Conservation (phyloP, 2,113 vertebrate genomes). For the Triplophysa dalaica region DNA sequence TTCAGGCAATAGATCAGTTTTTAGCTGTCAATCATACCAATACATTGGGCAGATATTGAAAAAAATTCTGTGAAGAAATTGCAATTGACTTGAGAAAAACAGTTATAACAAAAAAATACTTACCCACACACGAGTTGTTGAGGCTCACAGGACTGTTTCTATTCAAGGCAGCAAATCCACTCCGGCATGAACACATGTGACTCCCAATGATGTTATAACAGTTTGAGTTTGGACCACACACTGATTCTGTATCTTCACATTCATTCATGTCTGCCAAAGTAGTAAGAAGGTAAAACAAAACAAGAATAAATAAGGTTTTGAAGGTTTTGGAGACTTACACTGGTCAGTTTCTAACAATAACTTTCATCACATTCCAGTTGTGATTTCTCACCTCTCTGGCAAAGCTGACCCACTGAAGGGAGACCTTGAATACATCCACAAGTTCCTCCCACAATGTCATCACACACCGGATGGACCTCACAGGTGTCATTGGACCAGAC, state of each 20-base stretch:
- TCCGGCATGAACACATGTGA: conserved; percentile 55
- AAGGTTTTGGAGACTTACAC: not conserved
- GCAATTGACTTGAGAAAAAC: not conserved
- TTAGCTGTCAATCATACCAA: conserved; percentile 2
- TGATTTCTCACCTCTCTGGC: conserved; percentile 39
- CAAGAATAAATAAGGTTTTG: not conserved
- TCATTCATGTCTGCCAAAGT: conserved; percentile 13
- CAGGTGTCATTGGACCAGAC: conserved; percentile 56
- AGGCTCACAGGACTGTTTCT: conserved; percentile 34
- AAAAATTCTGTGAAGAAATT: not conserved
- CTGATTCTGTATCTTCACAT: not conserved
- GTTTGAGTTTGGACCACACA: conserved; percentile 25
- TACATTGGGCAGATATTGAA: not conserved
- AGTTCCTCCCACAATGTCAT: conserved; percentile 31
- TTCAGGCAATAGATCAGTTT: not conserved
- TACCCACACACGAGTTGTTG: conserved; percentile 3
- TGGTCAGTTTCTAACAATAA: conserved; percentile 37
- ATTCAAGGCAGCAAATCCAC: not conserved
- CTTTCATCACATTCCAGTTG: not conserved
- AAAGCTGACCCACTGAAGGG: conserved; percentile 28
- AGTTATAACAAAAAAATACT: not conserved
- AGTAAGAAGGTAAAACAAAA: not conserved
- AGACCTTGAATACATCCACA: conserved; percentile 54
- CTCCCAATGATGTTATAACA: conserved; percentile 15
- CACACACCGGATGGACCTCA: conserved; percentile 48